Base-by-base conservation (phyloP, 1,140 invertebrate genomes). In the Lycorma delicatula region DNA sequence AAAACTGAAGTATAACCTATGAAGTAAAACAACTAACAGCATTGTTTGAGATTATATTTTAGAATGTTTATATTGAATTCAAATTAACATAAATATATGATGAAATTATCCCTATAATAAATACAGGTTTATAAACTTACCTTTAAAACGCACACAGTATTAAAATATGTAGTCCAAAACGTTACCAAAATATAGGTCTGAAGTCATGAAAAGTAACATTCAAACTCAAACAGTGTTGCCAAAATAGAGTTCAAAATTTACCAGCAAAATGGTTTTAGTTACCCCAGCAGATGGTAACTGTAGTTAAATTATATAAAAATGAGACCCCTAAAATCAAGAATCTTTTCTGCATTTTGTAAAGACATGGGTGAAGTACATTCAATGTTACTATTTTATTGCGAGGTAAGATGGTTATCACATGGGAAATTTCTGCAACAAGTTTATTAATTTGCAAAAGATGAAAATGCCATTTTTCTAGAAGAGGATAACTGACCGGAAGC, bases 31-130 rank as follows among this genome's bases (percentile, higher is more conserved):
- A 20, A 22, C 23, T 20, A n/a, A 28, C 27, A 36, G 36, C 9
- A 49, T 7, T 49, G 23, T 22, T 38, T 54, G 18, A 54, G 49
- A 34, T 58, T 51, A 58, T 51, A 28, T 51, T 51, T 58, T 22
- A 36, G 25, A 23, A 29, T 29, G 26, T n/a, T 20, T 29, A 28
- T 27, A 16, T 18, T 11, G 18, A 20, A 23, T 31, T 31, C 6
- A 52, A 58, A 20, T 29, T 47, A 26, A 51, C 16, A 58, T 29
- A 36, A 36, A 54, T 36, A 28, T 20, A 20, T 38, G 23, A n/a
- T 28, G n/a, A 11, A 54, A 36, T 20, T 34, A 36, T 36, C 27
- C 27, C n/a, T 25, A 22, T 36, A 54, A 34, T 54, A 54, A 34
- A 20, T 4, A 54, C 23, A 54, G n/a, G n/a, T 58, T 20, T 53